Evolutionary conservation across 2,113 vertebrate species (phyloP), one percentile per base, ranked within the genome.

Genomic region (Serinus canaria): DNA sequence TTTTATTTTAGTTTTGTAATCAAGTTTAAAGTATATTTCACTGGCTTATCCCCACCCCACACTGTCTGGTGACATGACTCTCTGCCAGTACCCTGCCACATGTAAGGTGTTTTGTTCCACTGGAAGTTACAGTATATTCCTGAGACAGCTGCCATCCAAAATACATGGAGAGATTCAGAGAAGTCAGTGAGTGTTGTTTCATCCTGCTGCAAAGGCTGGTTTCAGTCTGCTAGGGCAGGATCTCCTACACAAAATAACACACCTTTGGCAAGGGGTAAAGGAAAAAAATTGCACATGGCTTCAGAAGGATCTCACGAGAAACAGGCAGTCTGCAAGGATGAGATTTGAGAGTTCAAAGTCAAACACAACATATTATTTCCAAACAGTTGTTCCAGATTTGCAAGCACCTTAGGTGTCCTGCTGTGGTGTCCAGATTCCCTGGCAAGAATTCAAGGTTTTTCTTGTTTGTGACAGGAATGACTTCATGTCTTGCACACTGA

Each of bases 401-500:
- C 81, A 83, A 53, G 82, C 66, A 79, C 74, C n/a, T 94, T 39
- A 60, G 66, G 41, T 76, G 39, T 84, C 81, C 52, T 0, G 4
- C 84, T 91, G 14, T 37, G 78, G 49, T 82, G 68, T 93, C 85
- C 90, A 85, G 49, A 81, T 93, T 91, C 37, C 53, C 35, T 96
- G 95, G 87, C 93, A 94, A 87, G 81, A 79, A 72, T 84, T 95
- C 93, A 94, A 91, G 52, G 55, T 75, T 92, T 47, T 92, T 91
- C 64, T 92, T 5, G 4, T 78, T 82, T 0, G 1, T 95, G 82
- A 60, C n/a, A 82, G 74, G 73, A 91, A 78, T 92, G 52, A 95
- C 78, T 92, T 95, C 67, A 70, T 72, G 93, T 96, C 93, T 95
- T 95, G 87, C 89, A 84, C 87, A 87, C 80, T 43, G 77, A 55